Conservation (phyloP, 2,797 vertebrate genomes). For the Balearica regulorum region DNA sequence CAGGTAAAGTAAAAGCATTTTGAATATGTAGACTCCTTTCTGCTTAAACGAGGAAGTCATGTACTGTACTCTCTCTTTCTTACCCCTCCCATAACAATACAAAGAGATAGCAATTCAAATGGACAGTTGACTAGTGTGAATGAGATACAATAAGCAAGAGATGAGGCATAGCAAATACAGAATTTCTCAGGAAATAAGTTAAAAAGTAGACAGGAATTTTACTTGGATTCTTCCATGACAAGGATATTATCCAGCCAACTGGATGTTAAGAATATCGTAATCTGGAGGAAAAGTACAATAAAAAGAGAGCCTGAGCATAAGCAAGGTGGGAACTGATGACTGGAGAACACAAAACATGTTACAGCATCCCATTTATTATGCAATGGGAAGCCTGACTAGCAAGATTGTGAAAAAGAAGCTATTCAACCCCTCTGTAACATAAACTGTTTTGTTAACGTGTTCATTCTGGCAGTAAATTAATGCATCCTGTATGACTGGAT, state of each 20-base stretch:
- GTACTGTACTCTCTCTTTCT: background rate
- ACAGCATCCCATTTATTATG: background rate
- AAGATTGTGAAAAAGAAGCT: background rate
- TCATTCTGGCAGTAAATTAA: constrained; percentile 17
- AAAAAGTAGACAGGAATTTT: background rate
- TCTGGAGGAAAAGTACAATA: background rate
- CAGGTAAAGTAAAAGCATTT: background rate
- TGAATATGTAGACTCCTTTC: background rate
- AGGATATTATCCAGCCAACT: background rate
- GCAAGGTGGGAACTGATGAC: background rate
- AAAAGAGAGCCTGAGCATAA: background rate
- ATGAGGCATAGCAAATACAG: background rate
- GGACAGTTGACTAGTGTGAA: background rate
- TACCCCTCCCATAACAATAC: background rate
- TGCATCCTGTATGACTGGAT: background rate
- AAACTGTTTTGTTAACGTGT: background rate
- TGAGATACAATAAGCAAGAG: background rate
- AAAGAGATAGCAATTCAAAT: background rate
- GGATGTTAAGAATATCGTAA: background rate
- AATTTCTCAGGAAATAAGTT: background rate
- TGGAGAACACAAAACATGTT: background rate
- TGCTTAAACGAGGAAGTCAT: background rate
- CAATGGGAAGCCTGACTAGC: background rate
- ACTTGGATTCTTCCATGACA: background rate
- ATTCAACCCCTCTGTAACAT: background rate